Percentiles rank a stretch among this genome's conserved stretches.
These are phyloP conservation scores for Apotomis capreana DNA, from an alignment of 2,888 invertebrate species.

Conservation along the genomic window DNA sequence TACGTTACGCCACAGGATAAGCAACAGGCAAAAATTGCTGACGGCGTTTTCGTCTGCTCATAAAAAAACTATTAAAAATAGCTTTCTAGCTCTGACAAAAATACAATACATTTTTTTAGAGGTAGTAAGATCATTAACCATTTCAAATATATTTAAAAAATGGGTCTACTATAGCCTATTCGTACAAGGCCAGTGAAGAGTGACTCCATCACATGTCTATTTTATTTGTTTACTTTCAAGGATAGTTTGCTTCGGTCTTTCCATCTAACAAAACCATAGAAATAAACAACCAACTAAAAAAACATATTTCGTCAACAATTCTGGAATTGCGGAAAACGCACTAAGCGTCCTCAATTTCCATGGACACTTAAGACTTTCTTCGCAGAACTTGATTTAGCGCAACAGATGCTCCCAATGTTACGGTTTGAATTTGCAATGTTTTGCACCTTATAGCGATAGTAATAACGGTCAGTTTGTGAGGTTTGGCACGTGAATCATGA, in stretches of 20 bases:
- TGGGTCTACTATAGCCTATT: not conserved
- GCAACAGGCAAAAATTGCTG: too few relatives aligned
- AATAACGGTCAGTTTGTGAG: constrained; percentile 15
- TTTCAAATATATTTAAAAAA: too few relatives aligned
- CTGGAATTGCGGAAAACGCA: not conserved
- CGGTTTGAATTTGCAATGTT: not conserved
- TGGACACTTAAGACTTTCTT: not conserved
- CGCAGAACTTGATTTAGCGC: not conserved
- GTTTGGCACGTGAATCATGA: constrained; percentile 42
- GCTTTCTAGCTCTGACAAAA: too few relatives aligned
- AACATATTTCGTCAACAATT: constrained; percentile 23
- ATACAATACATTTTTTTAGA: too few relatives aligned
- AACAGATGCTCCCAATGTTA: constrained; percentile 29
- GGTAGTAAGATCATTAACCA: too few relatives aligned
- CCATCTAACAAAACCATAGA: constrained; percentile 2
- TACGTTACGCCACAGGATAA: too few relatives aligned
- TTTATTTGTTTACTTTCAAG: constrained; percentile 5
- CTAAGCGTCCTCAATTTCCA: not conserved
- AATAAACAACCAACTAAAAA: constrained; percentile 14
- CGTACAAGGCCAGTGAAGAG: not conserved
- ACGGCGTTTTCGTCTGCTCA: too few relatives aligned
- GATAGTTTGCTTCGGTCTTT: constrained; percentile 8
- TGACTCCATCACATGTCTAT: not conserved
- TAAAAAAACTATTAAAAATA: too few relatives aligned
- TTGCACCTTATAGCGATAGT: not conserved